Evolutionary conservation across 1,140 invertebrate species (phyloP).

Genomic region (roundworm (Caenorhabditis elegans)): WBcel235 BX284606.5:1314501-1315000

Average conservation of each 20-base stretch:
- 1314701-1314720: conserved; percentile 64
- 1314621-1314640: not conserved
- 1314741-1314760: conserved; percentile 61
- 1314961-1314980: too few species aligned
- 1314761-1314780: conserved; percentile 60
- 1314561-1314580: conserved; percentile 13
- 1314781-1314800: conserved; percentile 63
- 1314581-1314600: not conserved
- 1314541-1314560: conserved; percentile 4
- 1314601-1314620: not conserved
- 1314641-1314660: too few species aligned
- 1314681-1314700: conserved; percentile 54
- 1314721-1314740: conserved; percentile 56
- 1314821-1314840: not conserved
- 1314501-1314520: conserved; percentile 31
- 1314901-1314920: too few species aligned
- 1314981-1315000: too few species aligned
- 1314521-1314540: conserved; percentile 23
- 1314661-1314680: too few species aligned
- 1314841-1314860: too few species aligned
- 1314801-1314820: conserved; percentile 31
- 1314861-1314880: too few species aligned
- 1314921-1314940: too few species aligned
- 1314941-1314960: too few species aligned
- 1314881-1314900: too few species aligned